Base-by-base conservation (phyloP, 2,113 vertebrate genomes). In the Lophura nycthemera region DNA sequence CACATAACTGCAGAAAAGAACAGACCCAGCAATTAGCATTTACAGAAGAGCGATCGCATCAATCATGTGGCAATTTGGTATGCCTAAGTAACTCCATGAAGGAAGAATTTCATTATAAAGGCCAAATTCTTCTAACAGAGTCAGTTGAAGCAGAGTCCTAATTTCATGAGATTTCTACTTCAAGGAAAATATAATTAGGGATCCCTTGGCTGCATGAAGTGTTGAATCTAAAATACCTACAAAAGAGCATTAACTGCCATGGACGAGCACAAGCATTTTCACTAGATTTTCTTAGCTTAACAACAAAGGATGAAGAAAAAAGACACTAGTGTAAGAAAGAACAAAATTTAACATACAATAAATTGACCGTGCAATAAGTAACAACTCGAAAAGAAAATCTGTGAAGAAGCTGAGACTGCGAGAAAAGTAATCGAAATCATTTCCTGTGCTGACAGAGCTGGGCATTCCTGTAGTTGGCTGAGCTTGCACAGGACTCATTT, bases 371-470 rank as follows among this genome's bases (percentile, higher is more conserved):
- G 80, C 73, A 79, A 36, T 50, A 89, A 86, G 76, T 56, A 80
- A 59, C 65, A 90, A 57, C 83, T 84, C 22, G 32, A 73, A 50
- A 67, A 40, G 86, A 34, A 92, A 93, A 92, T 81, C 80, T 78
- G 76, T 65, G 77, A 38, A 92, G 90, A n/a, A 92, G 95, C 64
- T 95, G 92, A 86, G 36, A 24, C 32, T 88, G 93, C 65, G 70
- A 90, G 89, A 57, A 91, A 78, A 93, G 86, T 56, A 90, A 71
- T 50, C 3, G 6, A 89, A 94, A 38, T 9, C 13, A 24, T 75
- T 89, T 81, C 40, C 76, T 77, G 69, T 77, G 83, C 96, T 96
- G 92, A 56, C 89, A 78, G 89, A 47, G 87, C 84, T 66, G 89
- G 92, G 22, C 64, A 56, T 57, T 69, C 89, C 87, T 4, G 54